Evolutionary conservation across 2,113 vertebrate genomes (phyloP).

Genomic region (Daboia siamensis): DNA sequence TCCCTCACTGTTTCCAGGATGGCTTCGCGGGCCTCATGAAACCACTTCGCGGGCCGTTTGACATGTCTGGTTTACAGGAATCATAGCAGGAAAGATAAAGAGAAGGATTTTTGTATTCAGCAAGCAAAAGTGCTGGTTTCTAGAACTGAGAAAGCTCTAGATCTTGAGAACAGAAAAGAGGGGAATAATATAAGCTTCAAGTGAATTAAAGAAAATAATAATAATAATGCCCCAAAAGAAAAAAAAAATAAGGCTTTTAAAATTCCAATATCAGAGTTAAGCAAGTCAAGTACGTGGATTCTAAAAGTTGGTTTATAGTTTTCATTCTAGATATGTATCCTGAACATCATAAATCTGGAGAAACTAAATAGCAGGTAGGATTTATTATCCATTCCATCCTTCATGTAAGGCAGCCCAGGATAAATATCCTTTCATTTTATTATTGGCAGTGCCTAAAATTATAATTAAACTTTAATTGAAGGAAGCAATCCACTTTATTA

Average conservation of each 20-base stretch:
- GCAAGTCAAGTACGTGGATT: not conserved
- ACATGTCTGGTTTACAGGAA: too few relatives aligned
- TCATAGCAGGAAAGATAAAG: conserved; percentile 4
- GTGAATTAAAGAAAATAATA: not conserved
- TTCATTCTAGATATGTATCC: not conserved
- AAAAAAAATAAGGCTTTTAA: not conserved
- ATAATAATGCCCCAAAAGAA: not conserved
- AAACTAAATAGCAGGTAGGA: not conserved
- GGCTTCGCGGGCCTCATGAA: too few relatives aligned
- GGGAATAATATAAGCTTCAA: not conserved
- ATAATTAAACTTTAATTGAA: not conserved
- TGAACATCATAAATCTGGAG: not conserved
- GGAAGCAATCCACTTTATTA: not conserved
- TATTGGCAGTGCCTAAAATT: not conserved
- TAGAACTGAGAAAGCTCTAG: not conserved
- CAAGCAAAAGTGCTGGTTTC: not conserved
- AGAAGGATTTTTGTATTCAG: not conserved
- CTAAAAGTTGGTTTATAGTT: not conserved
- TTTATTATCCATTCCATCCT: not conserved
- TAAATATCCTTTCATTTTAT: not conserved
- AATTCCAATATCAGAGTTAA: not conserved
- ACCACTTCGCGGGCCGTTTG: too few relatives aligned
- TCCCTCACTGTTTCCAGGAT: too few relatives aligned
- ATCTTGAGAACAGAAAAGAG: not conserved
- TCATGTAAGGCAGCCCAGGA: not conserved